Conservation (phyloP, 2,113 vertebrate species). For the Gymnocephalus cernua region DNA sequence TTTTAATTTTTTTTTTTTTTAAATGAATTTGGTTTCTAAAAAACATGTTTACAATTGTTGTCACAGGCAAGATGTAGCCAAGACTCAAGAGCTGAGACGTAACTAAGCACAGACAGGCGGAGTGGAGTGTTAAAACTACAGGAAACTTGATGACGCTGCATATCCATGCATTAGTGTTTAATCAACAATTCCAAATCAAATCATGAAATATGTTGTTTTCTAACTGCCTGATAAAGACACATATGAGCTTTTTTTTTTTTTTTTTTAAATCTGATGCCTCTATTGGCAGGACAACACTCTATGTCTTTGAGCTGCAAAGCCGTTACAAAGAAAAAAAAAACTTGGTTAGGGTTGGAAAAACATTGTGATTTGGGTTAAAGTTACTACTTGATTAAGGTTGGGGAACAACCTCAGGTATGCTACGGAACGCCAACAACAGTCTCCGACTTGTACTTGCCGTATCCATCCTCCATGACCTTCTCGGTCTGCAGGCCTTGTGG, state of each 20-base stretch:
- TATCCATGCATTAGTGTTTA: not conserved
- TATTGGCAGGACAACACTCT: too few species aligned
- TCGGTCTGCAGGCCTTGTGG: not conserved
- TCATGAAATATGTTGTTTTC: too few species aligned
- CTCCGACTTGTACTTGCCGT: not conserved
- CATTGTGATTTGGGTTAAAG: not conserved
- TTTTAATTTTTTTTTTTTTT: not conserved
- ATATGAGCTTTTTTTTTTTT: too few species aligned
- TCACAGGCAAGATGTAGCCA: not conserved
- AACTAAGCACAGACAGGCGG: not conserved
- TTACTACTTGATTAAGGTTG: not conserved
- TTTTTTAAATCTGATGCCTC: too few species aligned
- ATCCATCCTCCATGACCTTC: not conserved
- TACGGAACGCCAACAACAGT: too few species aligned
- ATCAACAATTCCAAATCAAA: not conserved
- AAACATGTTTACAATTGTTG: not conserved
- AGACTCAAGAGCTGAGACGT: not conserved
- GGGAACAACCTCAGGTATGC: not conserved
- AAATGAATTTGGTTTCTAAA: not conserved
- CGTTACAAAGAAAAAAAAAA: not conserved
- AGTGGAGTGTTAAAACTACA: too few species aligned
- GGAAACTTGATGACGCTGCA: not conserved
- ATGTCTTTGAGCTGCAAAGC: not conserved
- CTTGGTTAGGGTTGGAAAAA: not conserved
- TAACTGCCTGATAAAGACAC: not conserved